Evolutionary conservation across 2,888 invertebrate genomes (phyloP), one percentile per base, ranked within the genome.

Genomic region (Machimus atricapillus): DNA sequence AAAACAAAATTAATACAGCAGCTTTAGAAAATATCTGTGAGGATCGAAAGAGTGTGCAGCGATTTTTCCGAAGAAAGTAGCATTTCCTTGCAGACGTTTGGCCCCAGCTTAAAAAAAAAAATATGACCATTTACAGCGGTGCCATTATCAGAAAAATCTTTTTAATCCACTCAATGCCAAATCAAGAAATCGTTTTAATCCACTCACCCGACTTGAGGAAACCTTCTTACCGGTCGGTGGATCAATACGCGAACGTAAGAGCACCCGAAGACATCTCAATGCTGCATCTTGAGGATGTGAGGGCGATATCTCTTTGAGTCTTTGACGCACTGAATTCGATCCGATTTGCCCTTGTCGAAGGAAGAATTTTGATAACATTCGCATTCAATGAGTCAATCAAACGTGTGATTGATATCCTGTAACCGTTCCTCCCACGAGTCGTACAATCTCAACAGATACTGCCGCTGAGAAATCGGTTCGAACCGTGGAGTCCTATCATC

Each of bases 21-120:
- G 52, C n/a, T n/a, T 52, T n/a, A n/a, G 7, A n/a, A n/a, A 8
- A 16, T 52, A 46, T 46, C 43, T 19, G 7, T 6, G n/a, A 27
- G 27, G 27, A 23, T 58, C 9, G n/a, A 58, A 34, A 7, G 34
- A 34, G 34, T 5, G 34, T 40, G 40, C 23, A 27, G n/a, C n/a
- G 8, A 66, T 66, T n/a, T 19, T 23, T 92, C 89, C 92, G 92
- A 34, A 89, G 3, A 66, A 66, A 27, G 27, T 27, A 27, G 23
- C 27, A 27, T 19, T 23, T 12, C 66, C 66, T 66, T 66, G 66
- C 19, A 66, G 27, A 12, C 66, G 12, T 23, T 23, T 3, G 43
- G 43, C 52, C 5, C 52, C n/a, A 16, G 52, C 66, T 66, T 66
- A 27, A 23, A 23, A 9, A 23, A 9, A 23, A 23, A 66, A 66